These are phyloP conservation scores for Perizoma affinitatum DNA, from an alignment of 2,888 invertebrate genomes.

Conservation along the genomic window DNA sequence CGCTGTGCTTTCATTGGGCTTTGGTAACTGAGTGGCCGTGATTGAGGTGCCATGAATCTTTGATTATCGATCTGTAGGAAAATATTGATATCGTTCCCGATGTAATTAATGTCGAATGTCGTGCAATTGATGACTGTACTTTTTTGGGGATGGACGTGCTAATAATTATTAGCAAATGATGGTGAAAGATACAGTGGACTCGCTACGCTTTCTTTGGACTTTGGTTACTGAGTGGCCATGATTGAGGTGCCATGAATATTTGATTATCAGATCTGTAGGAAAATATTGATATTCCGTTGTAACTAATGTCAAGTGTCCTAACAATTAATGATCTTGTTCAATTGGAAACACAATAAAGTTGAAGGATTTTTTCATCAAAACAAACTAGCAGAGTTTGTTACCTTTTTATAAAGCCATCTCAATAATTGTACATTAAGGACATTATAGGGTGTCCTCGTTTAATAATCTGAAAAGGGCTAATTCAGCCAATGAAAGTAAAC, in stretches of 20 bases:
- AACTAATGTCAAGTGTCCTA: conserved; percentile 25
- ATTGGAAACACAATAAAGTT: too few relatives aligned
- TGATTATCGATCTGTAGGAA: conserved; percentile 46
- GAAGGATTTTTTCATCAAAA: too few relatives aligned
- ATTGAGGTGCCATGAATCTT: conserved; percentile 58
- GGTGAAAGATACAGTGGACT: not conserved
- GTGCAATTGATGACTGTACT: conserved; percentile 25
- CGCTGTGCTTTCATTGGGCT: conserved; percentile 36
- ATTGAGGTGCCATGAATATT: conserved; percentile 58
- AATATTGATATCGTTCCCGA: conserved; percentile 29
- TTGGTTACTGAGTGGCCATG: conserved; percentile 36
- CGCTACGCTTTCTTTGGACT: conserved; percentile 33
- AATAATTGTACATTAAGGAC: too few relatives aligned
- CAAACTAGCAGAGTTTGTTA: too few relatives aligned
- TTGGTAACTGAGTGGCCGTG: conserved; percentile 36
- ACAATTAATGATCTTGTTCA: conserved; percentile 22
- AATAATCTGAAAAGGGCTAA: too few relatives aligned
- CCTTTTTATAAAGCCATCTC: too few relatives aligned
- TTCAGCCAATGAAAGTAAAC: too few relatives aligned
- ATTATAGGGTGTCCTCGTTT: too few relatives aligned
- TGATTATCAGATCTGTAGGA: conserved; percentile 46
- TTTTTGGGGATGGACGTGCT: conserved; percentile 14
- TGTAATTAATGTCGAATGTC: conserved; percentile 26
- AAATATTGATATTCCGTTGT: conserved; percentile 30
- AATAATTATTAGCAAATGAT: conserved; percentile 1